Conservation (phyloP, 2,888 invertebrate species). For the Panzeria rudis region DNA sequence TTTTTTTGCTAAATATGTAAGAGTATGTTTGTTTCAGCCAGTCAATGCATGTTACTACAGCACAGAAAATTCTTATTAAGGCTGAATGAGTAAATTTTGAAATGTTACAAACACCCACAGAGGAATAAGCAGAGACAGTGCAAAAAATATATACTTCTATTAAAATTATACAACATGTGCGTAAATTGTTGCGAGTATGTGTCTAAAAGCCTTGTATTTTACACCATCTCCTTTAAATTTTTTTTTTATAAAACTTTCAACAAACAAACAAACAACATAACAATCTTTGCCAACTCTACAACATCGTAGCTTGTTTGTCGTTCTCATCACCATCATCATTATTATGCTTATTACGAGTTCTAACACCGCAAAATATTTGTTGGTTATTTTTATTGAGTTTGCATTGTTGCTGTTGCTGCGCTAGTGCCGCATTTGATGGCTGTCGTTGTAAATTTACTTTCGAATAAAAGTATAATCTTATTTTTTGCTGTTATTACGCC, state of each 20-base stretch:
- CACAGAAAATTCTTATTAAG: constrained; percentile 12
- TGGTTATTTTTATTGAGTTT: constrained; percentile 59
- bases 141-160: not conserved
- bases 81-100: not conserved
- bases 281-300: constrained; percentile 10
- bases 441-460: constrained; percentile 33
- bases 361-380: constrained; percentile 45
- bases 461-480: constrained; percentile 43
- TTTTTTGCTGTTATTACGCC: not conserved
- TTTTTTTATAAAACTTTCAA: constrained; percentile 21
- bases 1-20: not conserved
- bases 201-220: not conserved
- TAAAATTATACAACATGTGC: constrained; percentile 14
- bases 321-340: constrained; percentile 13
- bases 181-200: not conserved
- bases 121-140: not conserved
- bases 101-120: constrained; percentile 8
- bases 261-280: constrained; percentile 36
- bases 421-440: not conserved
- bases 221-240: not conserved
- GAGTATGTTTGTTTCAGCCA: not conserved
- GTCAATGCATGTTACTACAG: not conserved
- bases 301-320: not conserved
- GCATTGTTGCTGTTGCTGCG: constrained; percentile 1
- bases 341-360: constrained; percentile 12